These are phyloP conservation scores for Forbesichthys agassizii DNA, from an alignment of 2,113 vertebrate species.

Conservation along the genomic window DNA sequence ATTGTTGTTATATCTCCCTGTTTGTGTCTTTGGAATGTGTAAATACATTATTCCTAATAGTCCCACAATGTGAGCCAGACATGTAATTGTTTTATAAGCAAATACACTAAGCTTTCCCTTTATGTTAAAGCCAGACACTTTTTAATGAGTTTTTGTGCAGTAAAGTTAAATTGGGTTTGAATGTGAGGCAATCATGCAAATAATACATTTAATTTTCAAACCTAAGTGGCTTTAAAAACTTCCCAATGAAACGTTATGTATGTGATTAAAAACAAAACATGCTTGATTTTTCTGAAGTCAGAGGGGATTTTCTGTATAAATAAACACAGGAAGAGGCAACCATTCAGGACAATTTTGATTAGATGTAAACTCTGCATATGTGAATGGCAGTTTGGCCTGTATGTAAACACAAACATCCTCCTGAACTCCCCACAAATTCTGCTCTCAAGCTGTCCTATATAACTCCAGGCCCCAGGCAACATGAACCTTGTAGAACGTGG, in stretches of 20 bases:
- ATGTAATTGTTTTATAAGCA: conserved; percentile 34
- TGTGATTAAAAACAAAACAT: neutral
- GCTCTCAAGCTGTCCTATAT: conserved; percentile 4
- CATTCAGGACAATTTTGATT: conserved; percentile 53
- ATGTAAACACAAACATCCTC: conserved; percentile 66
- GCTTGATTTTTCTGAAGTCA: conserved; percentile 42
- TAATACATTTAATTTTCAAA: conserved; percentile 22
- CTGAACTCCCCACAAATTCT: conserved; percentile 36
- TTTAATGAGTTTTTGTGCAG: conserved; percentile 24
- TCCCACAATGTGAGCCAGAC: conserved; percentile 13
- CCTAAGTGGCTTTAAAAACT: conserved; percentile 20
- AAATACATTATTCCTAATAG: conserved; percentile 12
- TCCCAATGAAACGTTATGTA: conserved; percentile 25
- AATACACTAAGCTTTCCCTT: conserved; percentile 27
- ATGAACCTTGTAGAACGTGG: neutral
- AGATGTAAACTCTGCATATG: conserved; percentile 39
- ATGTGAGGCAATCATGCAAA: conserved; percentile 8
- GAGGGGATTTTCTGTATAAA: conserved; percentile 59
- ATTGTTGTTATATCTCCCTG: conserved; percentile 26
- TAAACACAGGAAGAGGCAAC: conserved; percentile 74
- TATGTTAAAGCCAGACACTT: conserved; percentile 30
- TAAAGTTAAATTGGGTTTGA: conserved; percentile 28
- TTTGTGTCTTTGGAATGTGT: conserved; percentile 33
- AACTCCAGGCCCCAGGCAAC: neutral
- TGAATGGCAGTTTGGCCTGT: conserved; percentile 47